Base-by-base conservation (phyloP, 2,888 invertebrate genomes). In the Drosophila eohydei region DNA sequence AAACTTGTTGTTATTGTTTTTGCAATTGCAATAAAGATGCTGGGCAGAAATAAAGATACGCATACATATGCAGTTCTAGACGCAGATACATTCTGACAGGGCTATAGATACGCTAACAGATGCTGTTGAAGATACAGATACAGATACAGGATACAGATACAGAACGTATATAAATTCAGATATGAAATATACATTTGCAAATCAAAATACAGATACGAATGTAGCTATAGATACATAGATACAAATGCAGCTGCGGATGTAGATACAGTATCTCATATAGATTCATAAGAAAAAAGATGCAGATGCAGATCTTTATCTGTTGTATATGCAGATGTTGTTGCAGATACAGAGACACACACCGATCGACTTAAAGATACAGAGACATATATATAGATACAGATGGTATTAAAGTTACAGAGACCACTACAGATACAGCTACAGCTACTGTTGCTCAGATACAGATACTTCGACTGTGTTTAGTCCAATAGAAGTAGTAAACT, bases 1-100 rank as follows among this genome's bases (percentile, higher is more conserved):
- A 63, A 57, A 26, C 21, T 32, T 48, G n/a, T 11, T 48, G 11
- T 32, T 46, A 28, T 14, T 12, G 12, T 40, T 48, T 68, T 77
- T 63, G 71, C 63, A 61, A 63, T 67, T 75, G 60, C 67, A 71
- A 65, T 63, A 46, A 73, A 78, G 60, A 60, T 41, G 51, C 56
- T 57, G 72, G n/a, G 8, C 48, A 60, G 65, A 51, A 34, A 32
- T 28, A 34, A 28, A 75, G 54, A 46, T 66, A 56, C 14, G 52
- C 54, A 48, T 62, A 56, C 56, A 46, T 21, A 26, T 16, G 8
- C 16, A 16, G 28, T 7, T 6, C 0, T 4, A 60, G 51, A 14
- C 16, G 7, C 7, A 43, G n/a, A 5, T 68, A 34, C 56, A 63
- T 43, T 12, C 16, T 4, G 8, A 12, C 11, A 38, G 30, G 3